phyloP scores from a whole-genome alignment of 2,888 invertebrate genomes.

The Zootermopsis nevadensis region DNA sequence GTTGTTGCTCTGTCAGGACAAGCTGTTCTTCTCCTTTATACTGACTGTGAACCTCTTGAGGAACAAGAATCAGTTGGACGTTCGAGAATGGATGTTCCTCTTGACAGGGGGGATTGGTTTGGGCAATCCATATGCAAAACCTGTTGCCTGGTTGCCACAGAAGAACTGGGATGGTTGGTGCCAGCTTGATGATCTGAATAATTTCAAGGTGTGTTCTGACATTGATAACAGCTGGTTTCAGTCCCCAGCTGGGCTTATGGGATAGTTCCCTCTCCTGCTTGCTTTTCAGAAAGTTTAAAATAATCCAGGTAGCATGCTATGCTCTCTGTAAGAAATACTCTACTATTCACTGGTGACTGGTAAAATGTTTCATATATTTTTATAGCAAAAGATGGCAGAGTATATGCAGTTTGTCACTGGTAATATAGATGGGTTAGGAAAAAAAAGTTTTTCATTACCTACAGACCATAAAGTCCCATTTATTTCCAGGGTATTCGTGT shows the following conservation, averaged over 20 bases:
- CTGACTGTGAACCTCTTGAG: slow-evolving; percentile 78
- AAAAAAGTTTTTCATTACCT: no score
- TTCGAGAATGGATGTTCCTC: slow-evolving; percentile 84
- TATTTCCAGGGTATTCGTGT: background rate
- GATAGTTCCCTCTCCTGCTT: no score
- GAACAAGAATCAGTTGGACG: slow-evolving; percentile 69
- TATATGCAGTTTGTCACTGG: no score
- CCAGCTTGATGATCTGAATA: slow-evolving; percentile 68
- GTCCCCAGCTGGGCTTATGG: no score
- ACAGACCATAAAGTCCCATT: no score
- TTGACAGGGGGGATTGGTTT: slow-evolving; percentile 87
- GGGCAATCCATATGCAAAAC: slow-evolving; percentile 79
- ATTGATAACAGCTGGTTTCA: background rate
- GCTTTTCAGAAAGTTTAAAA: no score
- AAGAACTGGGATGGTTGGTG: slow-evolving; percentile 85
- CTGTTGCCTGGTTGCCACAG: slow-evolving; percentile 75
- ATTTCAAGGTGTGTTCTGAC: slow-evolving; percentile 60
- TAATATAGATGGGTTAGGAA: no score
- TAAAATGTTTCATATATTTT: no score
- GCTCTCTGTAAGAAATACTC: no score
- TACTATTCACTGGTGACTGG: no score
- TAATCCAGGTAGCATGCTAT: no score
- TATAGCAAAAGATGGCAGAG: no score
- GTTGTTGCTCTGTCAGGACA: slow-evolving; percentile 71
- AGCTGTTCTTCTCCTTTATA: slow-evolving; percentile 86